Conservation (phyloP, 2,113 vertebrate genomes). For the Alosa alosa region DNA sequence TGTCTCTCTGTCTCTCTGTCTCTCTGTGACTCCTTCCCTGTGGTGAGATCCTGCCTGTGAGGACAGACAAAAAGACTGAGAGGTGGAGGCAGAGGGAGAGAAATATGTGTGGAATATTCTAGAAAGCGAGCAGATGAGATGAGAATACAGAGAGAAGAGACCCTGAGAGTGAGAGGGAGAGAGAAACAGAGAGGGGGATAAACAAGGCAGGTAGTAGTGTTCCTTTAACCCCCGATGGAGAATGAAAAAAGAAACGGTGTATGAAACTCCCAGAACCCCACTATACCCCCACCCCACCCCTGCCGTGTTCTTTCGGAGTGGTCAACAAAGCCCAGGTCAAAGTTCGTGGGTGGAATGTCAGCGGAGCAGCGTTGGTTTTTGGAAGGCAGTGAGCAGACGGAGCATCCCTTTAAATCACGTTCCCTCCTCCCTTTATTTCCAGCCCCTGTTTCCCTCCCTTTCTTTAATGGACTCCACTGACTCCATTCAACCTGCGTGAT, state of each 20-base stretch:
- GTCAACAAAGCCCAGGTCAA: constrained; percentile 49
- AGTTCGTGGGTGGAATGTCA: constrained; percentile 48
- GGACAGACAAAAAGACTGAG: background rate
- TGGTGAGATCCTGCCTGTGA: background rate
- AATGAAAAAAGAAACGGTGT: background rate
- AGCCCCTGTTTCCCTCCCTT: background rate
- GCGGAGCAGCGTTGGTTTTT: constrained; percentile 23
- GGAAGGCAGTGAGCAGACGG: constrained; percentile 39
- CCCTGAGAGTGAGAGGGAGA: background rate
- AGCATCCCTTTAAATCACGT: constrained; percentile 40
- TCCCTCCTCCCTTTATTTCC: constrained; percentile 11
- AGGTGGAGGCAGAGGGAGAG: background rate
- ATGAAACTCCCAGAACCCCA: background rate
- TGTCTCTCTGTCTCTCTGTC: background rate
- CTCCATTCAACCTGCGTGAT: background rate
- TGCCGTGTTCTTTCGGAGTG: constrained; percentile 36
- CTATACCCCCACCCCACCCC: background rate
- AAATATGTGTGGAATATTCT: background rate
- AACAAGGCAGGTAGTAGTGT: background rate
- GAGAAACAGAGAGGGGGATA: background rate
- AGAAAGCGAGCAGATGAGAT: background rate
- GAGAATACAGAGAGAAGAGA: too few relatives aligned
- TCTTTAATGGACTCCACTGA: constrained; percentile 3
- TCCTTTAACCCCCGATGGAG: too few relatives aligned
- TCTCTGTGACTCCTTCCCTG: background rate